These are phyloP conservation scores for Leptatherina wallacei DNA, from an alignment of 2,797 vertebrate genomes.

Conservation along the genomic window DNA sequence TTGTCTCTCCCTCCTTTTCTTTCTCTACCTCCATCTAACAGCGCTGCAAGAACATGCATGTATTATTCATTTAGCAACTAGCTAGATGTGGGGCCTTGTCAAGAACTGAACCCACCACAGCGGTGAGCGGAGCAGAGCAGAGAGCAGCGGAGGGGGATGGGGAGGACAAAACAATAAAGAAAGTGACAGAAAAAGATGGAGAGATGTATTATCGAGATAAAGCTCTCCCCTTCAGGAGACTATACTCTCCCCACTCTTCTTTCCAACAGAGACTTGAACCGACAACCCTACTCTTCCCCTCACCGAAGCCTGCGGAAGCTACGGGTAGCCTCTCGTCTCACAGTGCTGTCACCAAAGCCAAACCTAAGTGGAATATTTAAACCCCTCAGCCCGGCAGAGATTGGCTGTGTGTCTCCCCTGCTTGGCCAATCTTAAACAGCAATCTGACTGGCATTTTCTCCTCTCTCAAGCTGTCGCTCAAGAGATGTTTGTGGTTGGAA, in stretches of 20 bases:
- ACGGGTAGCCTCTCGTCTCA: conserved; percentile 37
- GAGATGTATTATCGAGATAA: conserved; percentile 26
- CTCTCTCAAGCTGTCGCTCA: conserved; percentile 64
- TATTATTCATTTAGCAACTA: conserved; percentile 81
- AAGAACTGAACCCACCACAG: conserved; percentile 71
- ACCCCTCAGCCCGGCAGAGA: conserved; percentile 42
- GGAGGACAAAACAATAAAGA: conserved; percentile 5
- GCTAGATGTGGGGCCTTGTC: conserved; percentile 79
- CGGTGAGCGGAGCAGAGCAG: conserved; percentile 32
- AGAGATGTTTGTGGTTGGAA: conserved; percentile 59
- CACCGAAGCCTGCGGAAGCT: conserved; percentile 35
- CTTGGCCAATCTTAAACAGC: conserved; percentile 52
- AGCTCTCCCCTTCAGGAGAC: conserved; percentile 4
- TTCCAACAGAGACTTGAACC: conserved; percentile 36
- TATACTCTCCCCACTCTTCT: conserved; percentile 1
- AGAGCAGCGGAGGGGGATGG: conserved; percentile 38
- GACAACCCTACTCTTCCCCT: conserved; percentile 33
- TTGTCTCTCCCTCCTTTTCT: conserved; percentile 29
- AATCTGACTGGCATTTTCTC: conserved; percentile 66
- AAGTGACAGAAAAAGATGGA: conserved; percentile 35
- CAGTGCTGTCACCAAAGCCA: conserved; percentile 24
- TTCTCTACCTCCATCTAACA: conserved; percentile 48
- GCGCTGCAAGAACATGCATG: conserved; percentile 70
- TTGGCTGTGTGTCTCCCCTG: conserved; percentile 47
- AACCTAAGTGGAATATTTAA: conserved; percentile 64